Base-by-base conservation (phyloP, 1,140 invertebrate species). In the Tenebrio molitor region DNA sequence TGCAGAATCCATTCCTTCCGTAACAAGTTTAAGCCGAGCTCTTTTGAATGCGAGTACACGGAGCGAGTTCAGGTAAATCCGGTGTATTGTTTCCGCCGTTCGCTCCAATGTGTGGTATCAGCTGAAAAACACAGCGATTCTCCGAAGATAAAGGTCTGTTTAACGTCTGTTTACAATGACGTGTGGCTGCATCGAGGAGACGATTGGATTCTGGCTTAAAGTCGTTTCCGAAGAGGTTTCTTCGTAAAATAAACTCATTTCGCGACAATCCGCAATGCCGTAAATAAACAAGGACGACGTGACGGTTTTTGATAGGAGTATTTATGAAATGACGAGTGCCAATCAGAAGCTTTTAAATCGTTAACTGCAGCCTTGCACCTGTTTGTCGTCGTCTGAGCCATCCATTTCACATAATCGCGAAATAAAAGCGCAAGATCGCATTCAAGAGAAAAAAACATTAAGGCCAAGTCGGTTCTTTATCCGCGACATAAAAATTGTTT, bases 31-130 rank as follows among this genome's bases (percentile, higher is more conserved):
- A 58, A 58, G 23, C 50, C 23, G 7, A 2, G 10, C 21, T 58
- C 19, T 58, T 58, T 58, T 58, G 21, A 58, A 58, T 58, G 15
- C 21, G 14, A 29, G 19, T 29, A 58, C 50, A 58, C 23, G n/a
- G 5, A 29, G 23, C 21, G 50, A 29, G n/a, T 58, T 58, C 50
- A 58, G 50, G 50, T 58, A 58, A 58, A 58, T 58, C 50, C 50
- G 50, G 50, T 58, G 21, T 58, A 58, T 58, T 58, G 50, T 58
- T 58, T 58, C 50, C 50, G 50, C 15, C 50, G 29, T 29, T 14
- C 50, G 19, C 21, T 12, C 50, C 21, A 58, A 58, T 58, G 50
- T 58, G 50, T 29, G 50, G 50, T 58, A 58, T 58, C 50, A 58
- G 29, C 14, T 58, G 50, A 58, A 58, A 25, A 58, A 58, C 50